Evolutionary conservation across 2,888 invertebrate genomes (phyloP).

Genomic region (Pseudoips prasinana): DNA sequence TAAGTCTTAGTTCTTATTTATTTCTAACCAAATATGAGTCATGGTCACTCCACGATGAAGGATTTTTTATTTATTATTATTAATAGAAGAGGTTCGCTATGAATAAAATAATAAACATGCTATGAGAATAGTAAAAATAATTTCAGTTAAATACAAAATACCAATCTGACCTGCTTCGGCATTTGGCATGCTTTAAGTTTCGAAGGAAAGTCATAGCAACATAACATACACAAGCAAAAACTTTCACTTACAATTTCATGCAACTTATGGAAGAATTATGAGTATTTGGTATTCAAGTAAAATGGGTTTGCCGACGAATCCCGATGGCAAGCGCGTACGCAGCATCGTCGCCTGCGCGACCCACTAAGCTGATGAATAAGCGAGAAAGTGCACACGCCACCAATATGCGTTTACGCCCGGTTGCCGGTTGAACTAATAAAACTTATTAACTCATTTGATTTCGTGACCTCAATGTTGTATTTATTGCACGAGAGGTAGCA

Average conservation of each 20-base stretch:
- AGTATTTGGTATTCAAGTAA: constrained; percentile 21
- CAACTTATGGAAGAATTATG: constrained; percentile 49
- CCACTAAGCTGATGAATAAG: constrained; percentile 68
- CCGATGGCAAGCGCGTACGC: constrained; percentile 35
- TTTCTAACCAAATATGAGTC: no score
- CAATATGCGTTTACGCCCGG: constrained; percentile 31
- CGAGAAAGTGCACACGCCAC: constrained; percentile 58
- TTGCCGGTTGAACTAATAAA: constrained; percentile 37
- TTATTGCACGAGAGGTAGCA: constrained; percentile 23
- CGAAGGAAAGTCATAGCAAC: no score
- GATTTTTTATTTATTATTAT: no score
- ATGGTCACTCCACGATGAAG: no score
- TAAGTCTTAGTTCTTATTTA: no score
- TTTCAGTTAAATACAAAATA: no score
- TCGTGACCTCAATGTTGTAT: constrained; percentile 35
- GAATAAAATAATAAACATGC: no score
- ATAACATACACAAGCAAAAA: constrained; percentile 16
- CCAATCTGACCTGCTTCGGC: no score
- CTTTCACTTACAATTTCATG: constrained; percentile 65
- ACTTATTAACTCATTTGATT: constrained; percentile 43
- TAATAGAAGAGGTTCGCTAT: no score
- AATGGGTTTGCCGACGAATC: constrained; percentile 52
- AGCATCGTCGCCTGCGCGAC: constrained; percentile 48
- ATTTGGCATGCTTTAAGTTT: no score
- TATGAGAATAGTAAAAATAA: no score